Evolutionary conservation across 2,113 vertebrate species (phyloP).

Genomic region (Taurulus bubalis): DNA sequence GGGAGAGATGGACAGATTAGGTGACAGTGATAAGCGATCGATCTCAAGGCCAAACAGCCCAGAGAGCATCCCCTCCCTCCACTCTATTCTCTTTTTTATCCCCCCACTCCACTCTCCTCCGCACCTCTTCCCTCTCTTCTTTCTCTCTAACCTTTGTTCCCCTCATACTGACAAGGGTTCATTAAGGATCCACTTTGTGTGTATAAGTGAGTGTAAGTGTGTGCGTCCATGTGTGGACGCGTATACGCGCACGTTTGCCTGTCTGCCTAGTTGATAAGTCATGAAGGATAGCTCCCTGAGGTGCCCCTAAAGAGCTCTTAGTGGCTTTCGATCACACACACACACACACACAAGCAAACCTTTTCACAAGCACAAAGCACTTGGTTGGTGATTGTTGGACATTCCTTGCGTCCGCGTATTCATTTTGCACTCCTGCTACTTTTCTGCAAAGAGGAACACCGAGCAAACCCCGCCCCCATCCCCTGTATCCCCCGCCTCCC

Average conservation of each 20-base stretch:
- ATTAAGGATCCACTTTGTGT: slow-evolving; percentile 79
- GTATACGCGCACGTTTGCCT: slow-evolving; percentile 68
- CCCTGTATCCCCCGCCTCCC: not conserved
- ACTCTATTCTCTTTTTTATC: slow-evolving; percentile 30
- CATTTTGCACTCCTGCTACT: slow-evolving; percentile 24
- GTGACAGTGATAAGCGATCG: slow-evolving; percentile 83
- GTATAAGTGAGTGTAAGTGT: slow-evolving; percentile 69
- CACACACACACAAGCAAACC: slow-evolving; percentile 43
- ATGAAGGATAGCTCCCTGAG: slow-evolving; percentile 75
- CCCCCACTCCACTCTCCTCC: slow-evolving; percentile 22
- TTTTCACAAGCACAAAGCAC: slow-evolving; percentile 49
- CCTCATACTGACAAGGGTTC: slow-evolving; percentile 75
- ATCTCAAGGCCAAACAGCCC: slow-evolving; percentile 78
- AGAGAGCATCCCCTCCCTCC: slow-evolving; percentile 38
- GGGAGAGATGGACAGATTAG: slow-evolving; percentile 78
- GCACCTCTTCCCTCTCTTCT: slow-evolving; percentile 48
- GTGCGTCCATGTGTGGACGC: slow-evolving; percentile 43
- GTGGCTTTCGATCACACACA: slow-evolving; percentile 70
- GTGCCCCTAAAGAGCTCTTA: slow-evolving; percentile 80
- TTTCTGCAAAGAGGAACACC: slow-evolving; percentile 13
- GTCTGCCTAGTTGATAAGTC: slow-evolving; percentile 77
- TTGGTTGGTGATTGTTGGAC: slow-evolving; percentile 48
- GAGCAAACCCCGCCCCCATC: not conserved
- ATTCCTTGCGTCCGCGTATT: slow-evolving; percentile 19
- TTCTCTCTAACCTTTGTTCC: slow-evolving; percentile 72